Base-by-base conservation (phyloP, 2,113 vertebrate genomes). In the Pao palembangensis region DNA sequence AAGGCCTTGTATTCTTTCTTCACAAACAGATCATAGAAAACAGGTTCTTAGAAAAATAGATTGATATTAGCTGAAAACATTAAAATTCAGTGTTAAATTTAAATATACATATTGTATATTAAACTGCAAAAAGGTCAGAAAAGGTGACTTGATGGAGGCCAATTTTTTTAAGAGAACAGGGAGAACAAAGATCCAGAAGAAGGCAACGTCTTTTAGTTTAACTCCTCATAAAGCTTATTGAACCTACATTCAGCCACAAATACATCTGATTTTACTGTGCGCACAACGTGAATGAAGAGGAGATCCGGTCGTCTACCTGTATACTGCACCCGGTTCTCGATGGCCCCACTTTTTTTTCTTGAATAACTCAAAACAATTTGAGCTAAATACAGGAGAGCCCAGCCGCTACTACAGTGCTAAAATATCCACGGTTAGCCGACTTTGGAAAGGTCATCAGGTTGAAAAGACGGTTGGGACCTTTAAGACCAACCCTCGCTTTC, bases 101-200 rank as follows among this genome's bases (percentile, higher is more conserved):
- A 87, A 88, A 90, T 86, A 88, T 84, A 89, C 79, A 88, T 69
- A 86, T 86, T 89, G 83, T 81, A 84, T 85, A 83, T 83, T 68
- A 83, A 87, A 83, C 79, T 85, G 82, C 62, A 82, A 71, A 80
- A 76, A 66, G 46, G 66, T 73, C 81, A 82, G 71, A 80, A 78
- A 77, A 58, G 50, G 67, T 82, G 79, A 71, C 73, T 82, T 83
- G 18, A 64, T 68, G 73, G 71, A 76, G 71, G 69, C 78, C 59
- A 55, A 46, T 67, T 80, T 28, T 80, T 62, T 76, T 84, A 69
- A 64, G 65, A 75, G 58, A 80, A 72, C 57, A 52, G 50, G 50
- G 55, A 75, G 59, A 70, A 55, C 66, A 61, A 73, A 54, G 64
- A 63, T 71, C 67, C 60, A 73, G 68, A 71, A 61, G 78, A 83